Evolutionary conservation across 2,797 vertebrate genomes (phyloP).

Genomic region (Thaleichthys pacificus): DNA sequence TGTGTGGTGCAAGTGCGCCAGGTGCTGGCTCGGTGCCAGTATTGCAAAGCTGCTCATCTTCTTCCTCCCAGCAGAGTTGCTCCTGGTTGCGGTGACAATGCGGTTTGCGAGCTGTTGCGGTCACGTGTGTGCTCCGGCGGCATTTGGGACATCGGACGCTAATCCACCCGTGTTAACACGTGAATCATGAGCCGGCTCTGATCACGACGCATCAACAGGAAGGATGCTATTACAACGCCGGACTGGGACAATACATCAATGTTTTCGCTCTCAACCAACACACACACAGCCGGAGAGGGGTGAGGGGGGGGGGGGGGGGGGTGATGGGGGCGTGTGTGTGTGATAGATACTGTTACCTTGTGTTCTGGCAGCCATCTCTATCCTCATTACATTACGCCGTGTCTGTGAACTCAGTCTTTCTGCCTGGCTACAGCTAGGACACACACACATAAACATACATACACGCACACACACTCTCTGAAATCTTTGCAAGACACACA

Average conservation of each 20-base stretch:
- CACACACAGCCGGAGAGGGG: background rate
- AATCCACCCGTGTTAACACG: background rate
- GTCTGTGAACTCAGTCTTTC: slow-evolving; percentile 18
- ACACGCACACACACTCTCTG: background rate
- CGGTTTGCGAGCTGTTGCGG: no score
- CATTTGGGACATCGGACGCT: no score
- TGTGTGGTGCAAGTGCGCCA: background rate
- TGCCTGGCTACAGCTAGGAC: slow-evolving; percentile 3
- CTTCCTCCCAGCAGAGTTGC: background rate
- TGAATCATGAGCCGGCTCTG: background rate
- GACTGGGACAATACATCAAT: slow-evolving; percentile 31
- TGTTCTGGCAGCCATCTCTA: slow-evolving; percentile 34
- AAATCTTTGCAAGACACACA: background rate
- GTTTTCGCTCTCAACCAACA: slow-evolving; percentile 21
- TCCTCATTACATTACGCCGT: slow-evolving; percentile 37
- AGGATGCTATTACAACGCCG: slow-evolving; percentile 18
- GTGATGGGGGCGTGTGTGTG: slow-evolving; percentile 3
- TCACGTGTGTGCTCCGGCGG: no score
- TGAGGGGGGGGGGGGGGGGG: slow-evolving; percentile 10
- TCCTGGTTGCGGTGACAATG: no score
- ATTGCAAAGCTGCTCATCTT: background rate
- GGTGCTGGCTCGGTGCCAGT: background rate
- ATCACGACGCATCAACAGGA: background rate
- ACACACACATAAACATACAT: background rate
- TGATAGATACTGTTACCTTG: slow-evolving; percentile 41